A percentile compares a stretch with the other conserved stretches of the same genome.
These are phyloP conservation scores for Speoplatyrhinus poulsoni DNA, from an alignment of 2,113 vertebrate genomes.

Conservation along the genomic window DNA sequence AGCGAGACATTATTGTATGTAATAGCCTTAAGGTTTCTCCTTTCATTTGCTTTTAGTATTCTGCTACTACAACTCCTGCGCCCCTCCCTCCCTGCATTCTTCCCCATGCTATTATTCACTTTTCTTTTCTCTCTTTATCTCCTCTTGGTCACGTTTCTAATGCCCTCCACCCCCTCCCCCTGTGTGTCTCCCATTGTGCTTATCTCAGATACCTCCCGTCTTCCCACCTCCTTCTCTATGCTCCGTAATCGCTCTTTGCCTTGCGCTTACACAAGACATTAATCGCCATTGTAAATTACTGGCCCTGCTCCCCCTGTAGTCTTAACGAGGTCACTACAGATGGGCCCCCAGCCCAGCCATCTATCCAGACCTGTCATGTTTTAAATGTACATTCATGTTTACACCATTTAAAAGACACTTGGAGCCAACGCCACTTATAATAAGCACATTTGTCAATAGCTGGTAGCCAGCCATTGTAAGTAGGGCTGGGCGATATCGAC, in stretches of 20 bases:
- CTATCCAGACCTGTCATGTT: background rate
- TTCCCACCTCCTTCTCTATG: background rate
- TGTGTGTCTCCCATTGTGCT: background rate
- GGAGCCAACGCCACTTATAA: no score
- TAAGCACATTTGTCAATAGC: no score
- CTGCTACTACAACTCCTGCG: background rate
- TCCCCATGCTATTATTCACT: background rate
- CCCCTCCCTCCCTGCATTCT: background rate
- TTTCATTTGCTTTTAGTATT: background rate
- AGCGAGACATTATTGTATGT: background rate
- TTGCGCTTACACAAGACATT: background rate
- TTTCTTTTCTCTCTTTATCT: slow-evolving; percentile 4
- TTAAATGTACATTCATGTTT: background rate
- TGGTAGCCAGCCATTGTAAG: no score
- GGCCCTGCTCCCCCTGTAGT: slow-evolving; percentile 1
- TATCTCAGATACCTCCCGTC: background rate
- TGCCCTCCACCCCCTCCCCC: background rate
- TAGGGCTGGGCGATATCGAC: no score
- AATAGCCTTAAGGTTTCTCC: background rate
- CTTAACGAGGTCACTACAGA: slow-evolving; percentile 1
- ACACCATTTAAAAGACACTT: background rate
- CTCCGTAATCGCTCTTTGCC: background rate
- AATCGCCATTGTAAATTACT: slow-evolving; percentile 3
- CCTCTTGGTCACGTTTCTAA: background rate
- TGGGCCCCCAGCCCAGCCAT: background rate